Evolutionary conservation across 1,140 invertebrate genomes (phyloP).

Genomic region (Heliconius congener): DNA sequence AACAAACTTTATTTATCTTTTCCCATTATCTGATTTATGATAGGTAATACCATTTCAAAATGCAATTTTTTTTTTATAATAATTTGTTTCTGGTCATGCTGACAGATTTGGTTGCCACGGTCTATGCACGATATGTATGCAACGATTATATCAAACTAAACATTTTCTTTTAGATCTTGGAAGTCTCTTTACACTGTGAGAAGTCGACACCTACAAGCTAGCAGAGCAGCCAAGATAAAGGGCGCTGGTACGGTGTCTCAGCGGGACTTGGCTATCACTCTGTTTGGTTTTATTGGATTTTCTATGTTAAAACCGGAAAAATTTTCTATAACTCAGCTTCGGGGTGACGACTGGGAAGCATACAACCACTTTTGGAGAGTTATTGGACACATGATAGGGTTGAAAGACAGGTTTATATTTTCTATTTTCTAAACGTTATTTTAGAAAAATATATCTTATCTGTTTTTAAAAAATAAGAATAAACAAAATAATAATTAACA

Average conservation of each 20-base stretch:
- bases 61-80: no score
- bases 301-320: conserved; percentile 84
- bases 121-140: no score
- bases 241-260: conserved; percentile 84
- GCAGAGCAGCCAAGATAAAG: conserved; percentile 67
- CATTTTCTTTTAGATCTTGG: conserved; percentile 78
- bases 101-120: no score
- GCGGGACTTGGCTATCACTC: conserved; percentile 91
- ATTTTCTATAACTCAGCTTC: conserved; percentile 82
- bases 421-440: neutral
- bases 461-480: no score
- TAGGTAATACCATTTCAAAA: no score
- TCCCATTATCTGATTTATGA: no score
- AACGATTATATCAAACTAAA: neutral
- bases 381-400: conserved; percentile 89
- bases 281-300: conserved; percentile 93
- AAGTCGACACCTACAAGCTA: conserved; percentile 84
- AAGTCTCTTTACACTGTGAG: conserved; percentile 86
- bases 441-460: no score
- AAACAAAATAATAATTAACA: no score
- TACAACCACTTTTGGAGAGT: conserved; percentile 92
- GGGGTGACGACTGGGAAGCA: conserved; percentile 82
- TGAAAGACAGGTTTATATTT: conserved; percentile 87
- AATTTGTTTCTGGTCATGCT: no score
- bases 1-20: no score